phyloP scores from a whole-genome alignment of 2,797 vertebrate species.

The Kryptopterus vitreolus region DNA sequence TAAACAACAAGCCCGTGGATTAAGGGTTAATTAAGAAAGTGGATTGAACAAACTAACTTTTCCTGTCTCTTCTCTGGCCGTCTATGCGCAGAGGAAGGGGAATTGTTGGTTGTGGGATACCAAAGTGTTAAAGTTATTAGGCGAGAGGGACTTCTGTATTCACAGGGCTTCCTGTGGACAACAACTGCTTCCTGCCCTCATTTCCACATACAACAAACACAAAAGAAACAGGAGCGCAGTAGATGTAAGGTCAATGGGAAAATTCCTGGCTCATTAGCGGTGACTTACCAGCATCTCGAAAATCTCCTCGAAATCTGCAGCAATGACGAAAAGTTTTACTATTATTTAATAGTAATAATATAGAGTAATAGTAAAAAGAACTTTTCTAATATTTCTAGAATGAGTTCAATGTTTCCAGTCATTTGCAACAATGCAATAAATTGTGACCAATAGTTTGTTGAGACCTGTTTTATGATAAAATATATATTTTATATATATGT shows the following conservation, averaged over 20 bases:
- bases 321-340: no score
- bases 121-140: slow-evolving; percentile 77
- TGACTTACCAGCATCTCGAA: not conserved
- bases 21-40: not conserved
- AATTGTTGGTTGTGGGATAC: slow-evolving; percentile 72
- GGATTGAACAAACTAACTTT: not conserved
- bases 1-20: not conserved
- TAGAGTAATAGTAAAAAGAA: no score
- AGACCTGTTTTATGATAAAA: no score
- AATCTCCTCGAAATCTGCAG: not conserved
- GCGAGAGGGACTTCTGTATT: slow-evolving; percentile 63
- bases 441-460: no score
- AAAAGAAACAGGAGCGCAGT: slow-evolving; percentile 15
- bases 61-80: not conserved
- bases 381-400: no score
- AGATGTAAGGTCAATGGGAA: not conserved
- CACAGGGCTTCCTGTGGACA: slow-evolving; percentile 69
- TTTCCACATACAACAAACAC: slow-evolving; percentile 53
- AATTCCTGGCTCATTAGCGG: not conserved
- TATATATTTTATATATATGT: no score
- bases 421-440: no score
- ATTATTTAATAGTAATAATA: no score
- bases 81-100: slow-evolving; percentile 71
- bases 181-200: slow-evolving; percentile 66
- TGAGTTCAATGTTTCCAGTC: no score